phyloP scores from a whole-genome alignment of 1,140 invertebrate genomes.

The Drosophila lowei region DNA sequence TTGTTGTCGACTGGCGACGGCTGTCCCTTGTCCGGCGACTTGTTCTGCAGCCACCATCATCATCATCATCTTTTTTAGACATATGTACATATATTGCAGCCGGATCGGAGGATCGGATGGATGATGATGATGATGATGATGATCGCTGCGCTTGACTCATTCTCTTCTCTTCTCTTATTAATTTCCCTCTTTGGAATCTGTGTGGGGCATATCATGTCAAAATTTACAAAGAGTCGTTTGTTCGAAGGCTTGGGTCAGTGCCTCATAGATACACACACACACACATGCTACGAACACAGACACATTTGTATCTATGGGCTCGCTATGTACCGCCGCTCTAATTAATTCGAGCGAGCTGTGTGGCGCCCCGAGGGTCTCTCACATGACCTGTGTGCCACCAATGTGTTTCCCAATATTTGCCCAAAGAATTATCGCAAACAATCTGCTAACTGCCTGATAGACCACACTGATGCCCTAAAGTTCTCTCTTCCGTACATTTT shows the following conservation, averaged over 20 bases:
- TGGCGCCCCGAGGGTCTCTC: background rate
- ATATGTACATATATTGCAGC: too few species aligned
- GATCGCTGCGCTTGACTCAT: constrained; percentile 24
- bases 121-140: constrained; percentile 34
- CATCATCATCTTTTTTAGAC: constrained; percentile 19
- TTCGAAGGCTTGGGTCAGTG: constrained; percentile 55
- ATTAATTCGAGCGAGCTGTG: constrained; percentile 62
- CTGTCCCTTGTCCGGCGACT: constrained; percentile 30
- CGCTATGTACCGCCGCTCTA: constrained; percentile 52
- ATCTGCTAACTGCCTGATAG: constrained; percentile 29
- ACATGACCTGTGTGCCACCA: constrained; percentile 36
- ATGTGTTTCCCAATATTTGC: constrained; percentile 34
- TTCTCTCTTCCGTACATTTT: background rate
- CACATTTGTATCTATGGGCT: constrained; percentile 31
- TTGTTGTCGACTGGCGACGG: constrained; percentile 44
- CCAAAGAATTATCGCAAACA: constrained; percentile 37
- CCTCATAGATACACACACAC: constrained; percentile 7
- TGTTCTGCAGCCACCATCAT: constrained; percentile 52
- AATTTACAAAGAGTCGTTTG: constrained; percentile 75
- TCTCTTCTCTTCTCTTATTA: constrained; percentile 55
- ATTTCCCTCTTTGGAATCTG: constrained; percentile 64
- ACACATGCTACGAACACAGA: background rate
- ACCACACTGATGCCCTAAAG: constrained; percentile 4
- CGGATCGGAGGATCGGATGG: constrained; percentile 30
- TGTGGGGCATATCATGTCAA: constrained; percentile 71